Conservation (phyloP, 2,888 invertebrate genomes). For the Aricia artaxerxes region DNA sequence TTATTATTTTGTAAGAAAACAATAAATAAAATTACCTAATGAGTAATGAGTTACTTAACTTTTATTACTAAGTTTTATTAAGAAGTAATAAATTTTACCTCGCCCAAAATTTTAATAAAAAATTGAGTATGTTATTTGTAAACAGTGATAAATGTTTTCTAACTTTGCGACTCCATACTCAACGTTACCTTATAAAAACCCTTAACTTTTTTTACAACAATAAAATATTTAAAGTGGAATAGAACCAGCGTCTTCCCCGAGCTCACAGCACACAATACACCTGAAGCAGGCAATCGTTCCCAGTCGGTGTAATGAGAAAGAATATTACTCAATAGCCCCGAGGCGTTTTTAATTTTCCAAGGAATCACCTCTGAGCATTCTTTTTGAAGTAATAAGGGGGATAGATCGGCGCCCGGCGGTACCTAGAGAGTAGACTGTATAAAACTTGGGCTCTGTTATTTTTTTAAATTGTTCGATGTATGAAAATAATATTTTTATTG, state of each 20-base stretch:
- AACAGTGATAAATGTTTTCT: too few species aligned
- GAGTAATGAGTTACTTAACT: too few species aligned
- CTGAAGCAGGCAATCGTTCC: conserved; percentile 63
- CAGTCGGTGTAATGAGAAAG: conserved; percentile 60
- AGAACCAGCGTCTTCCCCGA: conserved; percentile 42
- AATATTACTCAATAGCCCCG: conserved; percentile 72
- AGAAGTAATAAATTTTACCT: too few species aligned
- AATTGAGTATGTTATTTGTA: too few species aligned
- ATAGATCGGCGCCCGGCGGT: conserved; percentile 36
- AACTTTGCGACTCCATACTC: too few species aligned
- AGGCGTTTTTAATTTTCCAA: conserved; percentile 79
- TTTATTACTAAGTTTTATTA: too few species aligned
- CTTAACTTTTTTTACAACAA: neutral
- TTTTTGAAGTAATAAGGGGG: conserved; percentile 52
- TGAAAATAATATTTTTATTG: conserved; percentile 19
- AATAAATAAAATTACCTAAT: too few species aligned
- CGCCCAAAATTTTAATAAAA: too few species aligned
- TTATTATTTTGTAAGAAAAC: too few species aligned
- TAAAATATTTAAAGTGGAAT: conserved; percentile 20
- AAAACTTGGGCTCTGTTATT: conserved; percentile 27
- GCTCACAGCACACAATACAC: conserved; percentile 51
- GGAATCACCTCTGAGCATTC: conserved; percentile 63
- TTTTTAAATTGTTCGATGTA: conserved; percentile 20
- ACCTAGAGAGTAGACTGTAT: conserved; percentile 25
- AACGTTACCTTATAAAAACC: too few species aligned